Evolutionary conservation across 2,888 invertebrate species (phyloP).

Genomic region (Seladonia tumulorum): DNA sequence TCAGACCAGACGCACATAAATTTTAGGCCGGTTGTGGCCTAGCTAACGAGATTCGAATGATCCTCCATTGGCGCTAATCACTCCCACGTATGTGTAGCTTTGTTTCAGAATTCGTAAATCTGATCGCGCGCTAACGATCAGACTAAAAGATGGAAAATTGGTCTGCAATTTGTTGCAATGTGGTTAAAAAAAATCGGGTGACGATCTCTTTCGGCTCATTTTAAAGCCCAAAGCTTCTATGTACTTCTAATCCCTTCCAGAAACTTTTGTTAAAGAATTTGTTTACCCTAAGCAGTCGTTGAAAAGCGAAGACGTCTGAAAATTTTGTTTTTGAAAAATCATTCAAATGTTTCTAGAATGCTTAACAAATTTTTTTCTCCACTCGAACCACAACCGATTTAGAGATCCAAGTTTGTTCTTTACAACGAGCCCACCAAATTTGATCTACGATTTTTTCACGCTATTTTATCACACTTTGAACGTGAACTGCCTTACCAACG

Average conservation of each 20-base stretch:
- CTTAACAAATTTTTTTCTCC: background rate
- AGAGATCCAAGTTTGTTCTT: background rate
- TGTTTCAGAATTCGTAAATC: background rate
- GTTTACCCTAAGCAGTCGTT: background rate
- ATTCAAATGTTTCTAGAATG: background rate
- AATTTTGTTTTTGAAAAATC: too few species aligned
- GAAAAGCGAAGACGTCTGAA: background rate
- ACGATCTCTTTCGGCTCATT: background rate
- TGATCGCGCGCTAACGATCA: background rate
- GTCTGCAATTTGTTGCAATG: background rate
- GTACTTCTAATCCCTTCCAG: background rate
- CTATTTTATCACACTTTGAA: background rate
- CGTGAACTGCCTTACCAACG: too few species aligned
- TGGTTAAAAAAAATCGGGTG: background rate
- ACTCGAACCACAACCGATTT: background rate
- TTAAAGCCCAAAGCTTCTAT: background rate
- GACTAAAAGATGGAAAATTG: background rate
- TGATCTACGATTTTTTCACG: background rate
- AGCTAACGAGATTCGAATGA: slow-evolving; percentile 23
- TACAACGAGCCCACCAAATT: background rate
- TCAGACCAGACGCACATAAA: background rate
- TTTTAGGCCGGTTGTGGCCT: background rate
- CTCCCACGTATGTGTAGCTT: background rate
- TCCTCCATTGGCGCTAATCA: background rate
- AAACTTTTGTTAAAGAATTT: background rate